Evolutionary conservation across 1,140 invertebrate species (phyloP).

Genomic region (Drosophila parabipectinata): DNA sequence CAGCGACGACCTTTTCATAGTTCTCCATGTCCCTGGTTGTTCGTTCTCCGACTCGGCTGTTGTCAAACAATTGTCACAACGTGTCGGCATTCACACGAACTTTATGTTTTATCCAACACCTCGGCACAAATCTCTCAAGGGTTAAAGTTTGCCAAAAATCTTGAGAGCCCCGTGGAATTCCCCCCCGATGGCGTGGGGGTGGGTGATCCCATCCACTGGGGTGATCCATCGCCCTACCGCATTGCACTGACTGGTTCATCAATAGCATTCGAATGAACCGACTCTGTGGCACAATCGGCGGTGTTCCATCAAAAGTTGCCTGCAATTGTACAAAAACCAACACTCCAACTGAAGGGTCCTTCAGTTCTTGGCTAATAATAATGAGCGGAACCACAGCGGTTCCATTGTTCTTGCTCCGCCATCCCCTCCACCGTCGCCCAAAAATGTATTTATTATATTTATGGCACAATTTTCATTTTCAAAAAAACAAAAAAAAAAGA

Average conservation of each 20-base stretch:
- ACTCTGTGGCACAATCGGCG: not conserved
- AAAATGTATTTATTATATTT: constrained; percentile 75
- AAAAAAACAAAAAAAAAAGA: constrained; percentile 5
- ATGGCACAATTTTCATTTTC: constrained; percentile 74
- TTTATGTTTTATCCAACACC: constrained; percentile 82
- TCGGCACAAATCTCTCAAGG: constrained; percentile 43
- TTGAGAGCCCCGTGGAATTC: not conserved
- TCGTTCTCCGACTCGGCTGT: constrained; percentile 42
- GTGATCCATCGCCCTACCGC: constrained; percentile 64
- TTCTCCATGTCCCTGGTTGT: constrained; percentile 37
- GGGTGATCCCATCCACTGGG: constrained; percentile 16
- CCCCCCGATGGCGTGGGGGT: not conserved
- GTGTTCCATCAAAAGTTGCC: constrained; percentile 68
- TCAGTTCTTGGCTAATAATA: constrained; percentile 69
- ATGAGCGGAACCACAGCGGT: constrained; percentile 70
- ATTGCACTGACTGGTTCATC: constrained; percentile 46
- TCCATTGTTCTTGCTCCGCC: constrained; percentile 46
- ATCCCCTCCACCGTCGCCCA: not conserved
- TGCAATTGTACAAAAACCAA: constrained; percentile 65
- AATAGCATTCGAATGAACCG: constrained; percentile 26
- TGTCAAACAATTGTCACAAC: constrained; percentile 82
- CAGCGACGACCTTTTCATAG: constrained; percentile 64
- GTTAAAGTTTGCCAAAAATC: constrained; percentile 49
- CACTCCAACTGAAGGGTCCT: constrained; percentile 73
- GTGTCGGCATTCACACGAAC: constrained; percentile 83